These are phyloP conservation scores for Sitta carolinensis DNA, from an alignment of 2,797 vertebrate genomes.

Conservation along the genomic window DNA sequence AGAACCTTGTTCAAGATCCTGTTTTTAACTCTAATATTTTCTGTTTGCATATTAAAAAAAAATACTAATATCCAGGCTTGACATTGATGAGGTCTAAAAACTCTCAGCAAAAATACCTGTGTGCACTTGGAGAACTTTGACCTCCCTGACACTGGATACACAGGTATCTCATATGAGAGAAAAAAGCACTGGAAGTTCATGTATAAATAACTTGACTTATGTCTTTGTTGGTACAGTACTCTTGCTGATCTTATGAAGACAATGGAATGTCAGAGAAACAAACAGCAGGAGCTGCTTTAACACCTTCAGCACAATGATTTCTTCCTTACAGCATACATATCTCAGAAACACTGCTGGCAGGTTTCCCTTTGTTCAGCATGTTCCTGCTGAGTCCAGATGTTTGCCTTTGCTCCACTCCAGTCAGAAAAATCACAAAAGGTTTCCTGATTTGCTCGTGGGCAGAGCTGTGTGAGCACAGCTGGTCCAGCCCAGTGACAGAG, in stretches of 20 bases:
- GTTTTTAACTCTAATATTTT: background rate
- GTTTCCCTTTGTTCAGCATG: background rate
- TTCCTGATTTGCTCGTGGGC: background rate
- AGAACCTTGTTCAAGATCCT: background rate
- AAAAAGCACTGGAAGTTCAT: background rate
- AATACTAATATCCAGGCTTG: background rate
- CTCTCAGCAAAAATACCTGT: background rate
- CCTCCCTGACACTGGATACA: background rate
- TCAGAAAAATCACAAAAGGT: background rate
- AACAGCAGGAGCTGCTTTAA: background rate
- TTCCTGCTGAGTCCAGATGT: slow-evolving; percentile 13
- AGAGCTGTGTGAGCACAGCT: slow-evolving; percentile 6
- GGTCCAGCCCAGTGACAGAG: background rate
- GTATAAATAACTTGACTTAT: background rate
- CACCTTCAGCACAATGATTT: background rate
- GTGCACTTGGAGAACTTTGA: background rate
- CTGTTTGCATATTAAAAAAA: background rate
- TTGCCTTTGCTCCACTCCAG: background rate
- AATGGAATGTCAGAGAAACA: background rate
- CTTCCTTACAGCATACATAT: background rate
- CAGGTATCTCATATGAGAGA: background rate
- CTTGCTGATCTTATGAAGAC: background rate
- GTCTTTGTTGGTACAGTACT: background rate
- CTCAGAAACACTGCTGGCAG: background rate
- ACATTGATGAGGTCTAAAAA: background rate